Evolutionary conservation across 1,140 invertebrate genomes (phyloP).

Genomic region (Anastrepha obliqua): DNA sequence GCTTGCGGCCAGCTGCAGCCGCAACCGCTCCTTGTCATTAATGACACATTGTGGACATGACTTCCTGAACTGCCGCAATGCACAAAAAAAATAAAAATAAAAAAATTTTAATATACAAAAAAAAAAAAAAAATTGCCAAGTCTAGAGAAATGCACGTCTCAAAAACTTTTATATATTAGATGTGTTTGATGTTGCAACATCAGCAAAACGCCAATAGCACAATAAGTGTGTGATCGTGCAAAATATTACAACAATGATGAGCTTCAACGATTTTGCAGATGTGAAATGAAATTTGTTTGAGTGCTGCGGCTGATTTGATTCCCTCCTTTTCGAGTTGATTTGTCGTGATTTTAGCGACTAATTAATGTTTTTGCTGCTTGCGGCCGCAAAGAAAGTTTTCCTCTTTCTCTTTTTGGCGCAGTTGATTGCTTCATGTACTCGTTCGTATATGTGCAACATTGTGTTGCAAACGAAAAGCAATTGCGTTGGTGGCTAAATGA

Average conservation of each 20-base stretch:
- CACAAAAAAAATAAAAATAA: neutral
- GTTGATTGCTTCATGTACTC: neutral
- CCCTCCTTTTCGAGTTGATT: constrained; percentile 7
- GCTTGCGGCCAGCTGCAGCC: constrained; percentile 30
- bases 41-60: constrained; percentile 43
- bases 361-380: constrained; percentile 11
- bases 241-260: constrained; percentile 33
- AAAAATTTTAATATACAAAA: neutral
- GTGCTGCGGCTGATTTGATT: constrained; percentile 8
- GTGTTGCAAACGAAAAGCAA: neutral
- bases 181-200: neutral
- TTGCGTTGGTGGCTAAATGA: constrained; percentile 45
- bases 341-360: constrained; percentile 9
- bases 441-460: neutral
- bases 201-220: neutral
- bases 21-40: constrained; percentile 42
- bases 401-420: neutral
- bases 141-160: neutral
- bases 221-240: constrained; percentile 29
- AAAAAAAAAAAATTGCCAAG: neutral
- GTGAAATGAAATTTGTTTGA: neutral
- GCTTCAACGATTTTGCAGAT: neutral
- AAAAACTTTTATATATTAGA: too few relatives aligned
- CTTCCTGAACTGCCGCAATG: constrained; percentile 14
- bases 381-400: neutral